Conservation (phyloP, 2,888 invertebrate species). For the Ennomos fuscantarius region DNA sequence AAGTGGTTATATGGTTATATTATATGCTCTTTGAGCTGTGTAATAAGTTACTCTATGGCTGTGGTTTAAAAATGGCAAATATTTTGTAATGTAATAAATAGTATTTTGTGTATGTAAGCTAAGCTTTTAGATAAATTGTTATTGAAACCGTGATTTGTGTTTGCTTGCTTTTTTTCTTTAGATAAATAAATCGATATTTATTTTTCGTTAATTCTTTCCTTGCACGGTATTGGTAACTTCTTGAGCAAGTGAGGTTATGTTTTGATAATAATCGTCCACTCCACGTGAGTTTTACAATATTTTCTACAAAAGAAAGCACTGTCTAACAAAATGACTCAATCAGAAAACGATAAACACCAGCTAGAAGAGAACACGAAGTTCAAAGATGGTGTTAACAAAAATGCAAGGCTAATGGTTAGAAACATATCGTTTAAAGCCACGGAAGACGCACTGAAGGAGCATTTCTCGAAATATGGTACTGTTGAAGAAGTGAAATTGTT, state of each 20-base stretch:
- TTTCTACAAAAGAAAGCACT: slow-evolving; percentile 1
- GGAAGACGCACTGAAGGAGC: slow-evolving; percentile 87
- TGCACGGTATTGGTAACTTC: too few relatives aligned
- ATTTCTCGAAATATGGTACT: slow-evolving; percentile 90
- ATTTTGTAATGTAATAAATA: too few relatives aligned
- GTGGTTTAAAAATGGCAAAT: too few relatives aligned
- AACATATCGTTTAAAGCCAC: slow-evolving; percentile 91
- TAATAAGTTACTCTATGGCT: too few relatives aligned
- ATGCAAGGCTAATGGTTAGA: slow-evolving; percentile 87
- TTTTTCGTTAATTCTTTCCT: too few relatives aligned
- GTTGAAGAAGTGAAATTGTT: slow-evolving; percentile 90
- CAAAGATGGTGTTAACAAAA: slow-evolving; percentile 63
- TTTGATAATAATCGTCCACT: slow-evolving; percentile 32
- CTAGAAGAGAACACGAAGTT: slow-evolving; percentile 55
- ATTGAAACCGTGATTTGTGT: too few relatives aligned
- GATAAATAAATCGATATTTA: too few relatives aligned
- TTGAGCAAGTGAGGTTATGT: slow-evolving; percentile 50
- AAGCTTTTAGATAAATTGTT: too few relatives aligned
- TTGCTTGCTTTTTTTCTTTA: too few relatives aligned
- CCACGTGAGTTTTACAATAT: slow-evolving; percentile 48
- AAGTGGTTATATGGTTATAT: too few relatives aligned
- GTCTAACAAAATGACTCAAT: slow-evolving; percentile 47
- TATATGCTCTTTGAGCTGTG: too few relatives aligned
- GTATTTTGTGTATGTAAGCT: too few relatives aligned
- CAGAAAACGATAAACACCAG: slow-evolving; percentile 36